These are phyloP conservation scores for Pseudomyrmex dendroicus DNA, from an alignment of 1,140 invertebrate genomes.

Conservation along the genomic window DNA sequence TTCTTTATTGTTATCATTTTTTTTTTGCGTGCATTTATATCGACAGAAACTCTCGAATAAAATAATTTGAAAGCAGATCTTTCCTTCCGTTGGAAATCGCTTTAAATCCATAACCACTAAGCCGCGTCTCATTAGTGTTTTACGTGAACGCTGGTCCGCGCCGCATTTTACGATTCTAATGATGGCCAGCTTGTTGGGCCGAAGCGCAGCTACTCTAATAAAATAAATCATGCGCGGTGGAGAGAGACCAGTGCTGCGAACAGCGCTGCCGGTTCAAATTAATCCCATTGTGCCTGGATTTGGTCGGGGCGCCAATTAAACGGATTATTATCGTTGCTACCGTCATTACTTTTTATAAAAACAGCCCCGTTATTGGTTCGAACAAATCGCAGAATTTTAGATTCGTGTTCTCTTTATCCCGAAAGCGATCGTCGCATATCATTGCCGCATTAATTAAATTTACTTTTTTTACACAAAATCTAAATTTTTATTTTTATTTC, in stretches of 20 bases:
- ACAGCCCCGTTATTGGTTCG: slow-evolving; percentile 16
- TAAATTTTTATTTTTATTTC: no score
- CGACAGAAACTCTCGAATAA: slow-evolving; percentile 14
- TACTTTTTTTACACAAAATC: slow-evolving; percentile 6
- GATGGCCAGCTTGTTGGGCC: slow-evolving; percentile 72
- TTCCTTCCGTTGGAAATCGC: slow-evolving; percentile 36
- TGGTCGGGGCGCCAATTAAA: slow-evolving; percentile 76
- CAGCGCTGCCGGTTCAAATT: slow-evolving; percentile 75
- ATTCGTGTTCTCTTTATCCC: slow-evolving; percentile 6
- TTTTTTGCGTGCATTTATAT: not conserved
- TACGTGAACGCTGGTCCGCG: slow-evolving; percentile 43
- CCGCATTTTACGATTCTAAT: slow-evolving; percentile 74
- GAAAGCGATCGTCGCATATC: slow-evolving; percentile 14
- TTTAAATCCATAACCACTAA: slow-evolving; percentile 68
- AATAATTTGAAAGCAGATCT: slow-evolving; percentile 14
- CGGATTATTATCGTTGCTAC: slow-evolving; percentile 75
- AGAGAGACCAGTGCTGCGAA: slow-evolving; percentile 66
- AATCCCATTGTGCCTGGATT: slow-evolving; percentile 76
- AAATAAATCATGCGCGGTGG: slow-evolving; percentile 75
- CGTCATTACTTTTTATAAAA: slow-evolving; percentile 77
- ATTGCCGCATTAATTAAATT: slow-evolving; percentile 32
- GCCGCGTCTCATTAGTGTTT: slow-evolving; percentile 70
- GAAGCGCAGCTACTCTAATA: slow-evolving; percentile 75
- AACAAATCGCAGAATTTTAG: slow-evolving; percentile 66
- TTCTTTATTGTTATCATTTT: not conserved